Evolutionary conservation across 2,797 vertebrate genomes (phyloP), one percentile per base, ranked within the genome.

Genomic region (Syngnathus rostellatus): DNA sequence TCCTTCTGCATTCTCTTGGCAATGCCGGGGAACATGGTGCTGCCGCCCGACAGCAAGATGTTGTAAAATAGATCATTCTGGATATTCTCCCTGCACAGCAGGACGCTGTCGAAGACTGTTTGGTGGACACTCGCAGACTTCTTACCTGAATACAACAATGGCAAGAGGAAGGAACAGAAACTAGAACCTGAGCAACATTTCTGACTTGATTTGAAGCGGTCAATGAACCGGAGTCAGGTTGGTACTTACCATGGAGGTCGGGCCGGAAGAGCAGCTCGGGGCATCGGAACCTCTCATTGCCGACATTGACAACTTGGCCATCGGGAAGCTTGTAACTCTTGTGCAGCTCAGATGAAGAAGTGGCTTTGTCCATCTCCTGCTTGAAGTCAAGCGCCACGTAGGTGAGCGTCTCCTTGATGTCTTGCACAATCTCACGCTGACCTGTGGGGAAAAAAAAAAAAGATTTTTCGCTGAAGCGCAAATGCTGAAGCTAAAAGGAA

Each of bases 1-100:
- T 99, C 96, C 88, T 96, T 99, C 90, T 98, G 95, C 95, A 98
- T 99, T 57, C 95, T 90, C 89, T 98, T 95, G 3, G 97, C 95
- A 0, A 99, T 98, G 86, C 97, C 92, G 0, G 95, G 95, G 83
- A 98, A 98, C 96, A 98, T 98, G 76, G 96, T 98, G 86, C 96
- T 98, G 25, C 97, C 97, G 0, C 96, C 97, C 10, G 97, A 98
- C 89, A 99, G 86, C 78, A 98, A 96, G 0, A 94, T 99, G 90
- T 99, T 98, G 84, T 96, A 94, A 3, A 98, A 98, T 73, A 99
- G 92, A 58, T 97, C 97, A 89, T 99, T 99, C 87, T 96, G 95
- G 90, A 99, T 98, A 74, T 98, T 95, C 0, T 96, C 94, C 0
- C 98, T 96, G 0, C 96, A 99, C 91, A 98, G 98, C 95, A 98